Percentiles rank a stretch among this genome's conserved stretches.
Conservation (phyloP, 2,797 vertebrate genomes). For the Protosalanx chinensis region DNA sequence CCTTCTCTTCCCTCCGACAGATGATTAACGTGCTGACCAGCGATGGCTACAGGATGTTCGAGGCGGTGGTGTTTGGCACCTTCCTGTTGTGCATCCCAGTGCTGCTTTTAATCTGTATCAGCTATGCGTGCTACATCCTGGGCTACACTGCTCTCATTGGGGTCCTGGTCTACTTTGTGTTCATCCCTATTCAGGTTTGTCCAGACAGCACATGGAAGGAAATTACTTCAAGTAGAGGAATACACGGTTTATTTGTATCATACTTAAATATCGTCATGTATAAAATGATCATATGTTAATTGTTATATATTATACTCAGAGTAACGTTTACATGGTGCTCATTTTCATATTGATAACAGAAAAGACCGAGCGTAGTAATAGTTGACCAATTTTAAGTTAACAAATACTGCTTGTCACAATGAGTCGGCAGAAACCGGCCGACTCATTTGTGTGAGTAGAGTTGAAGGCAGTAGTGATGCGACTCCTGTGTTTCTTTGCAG, state of each 20-base stretch:
- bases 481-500: constrained; percentile 56
- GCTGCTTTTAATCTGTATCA: constrained; percentile 60
- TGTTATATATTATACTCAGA: too few relatives aligned
- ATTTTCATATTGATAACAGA: too few relatives aligned
- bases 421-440: too few relatives aligned
- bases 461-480: not conserved
- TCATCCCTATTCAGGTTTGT: constrained; percentile 77
- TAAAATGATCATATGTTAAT: too few relatives aligned
- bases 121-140: constrained; percentile 71
- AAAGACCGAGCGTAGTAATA: not conserved
- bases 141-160: constrained; percentile 77
- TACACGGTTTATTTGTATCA: not conserved
- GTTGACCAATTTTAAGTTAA: too few relatives aligned
- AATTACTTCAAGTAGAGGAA: too few relatives aligned
- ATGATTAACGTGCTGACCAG: constrained; percentile 76
- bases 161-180: constrained; percentile 64
- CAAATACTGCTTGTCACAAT: too few relatives aligned
- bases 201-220: not conserved
- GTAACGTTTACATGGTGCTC: too few relatives aligned
- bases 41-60: constrained; percentile 78
- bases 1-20: constrained; percentile 53
- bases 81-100: constrained; percentile 65
- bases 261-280: not conserved
- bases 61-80: constrained; percentile 70
- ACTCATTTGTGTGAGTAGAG: too few relatives aligned